Evolutionary conservation across 2,888 invertebrate species (phyloP).

Genomic region (Unio delphinus): DNA sequence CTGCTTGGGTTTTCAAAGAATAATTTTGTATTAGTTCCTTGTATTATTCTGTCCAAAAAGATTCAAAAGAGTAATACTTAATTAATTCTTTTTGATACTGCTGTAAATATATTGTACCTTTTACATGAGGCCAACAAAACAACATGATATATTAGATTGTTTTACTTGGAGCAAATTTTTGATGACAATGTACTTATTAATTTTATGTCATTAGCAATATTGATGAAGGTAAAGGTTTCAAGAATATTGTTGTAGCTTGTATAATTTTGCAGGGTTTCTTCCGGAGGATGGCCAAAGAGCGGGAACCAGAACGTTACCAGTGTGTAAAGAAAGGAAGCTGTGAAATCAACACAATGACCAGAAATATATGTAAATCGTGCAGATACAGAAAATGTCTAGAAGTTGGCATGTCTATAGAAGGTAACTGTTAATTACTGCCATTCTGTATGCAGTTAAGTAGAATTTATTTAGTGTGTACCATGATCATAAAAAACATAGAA

Average conservation of each 20-base stretch:
- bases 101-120: no score
- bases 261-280: constrained; percentile 66
- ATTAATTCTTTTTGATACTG: no score
- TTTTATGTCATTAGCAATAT: background rate
- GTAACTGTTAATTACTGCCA: constrained; percentile 35
- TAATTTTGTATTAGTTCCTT: no score
- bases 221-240: background rate
- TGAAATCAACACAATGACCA: constrained; percentile 63
- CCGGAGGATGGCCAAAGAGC: constrained; percentile 67
- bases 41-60: no score
- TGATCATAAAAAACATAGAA: no score
- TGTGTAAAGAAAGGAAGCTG: constrained; percentile 63
- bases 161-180: background rate
- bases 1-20: no score
- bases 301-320: constrained; percentile 59
- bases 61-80: no score
- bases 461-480: no score
- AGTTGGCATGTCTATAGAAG: constrained; percentile 70
- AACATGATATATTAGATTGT: background rate
- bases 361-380: constrained; percentile 70
- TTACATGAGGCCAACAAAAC: no score
- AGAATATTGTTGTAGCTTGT: background rate
- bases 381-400: constrained; percentile 66
- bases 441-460: no score
- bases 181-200: background rate